Base-by-base conservation (phyloP, 1,140 invertebrate genomes). In the Drosophila rhopaloa region DNA sequence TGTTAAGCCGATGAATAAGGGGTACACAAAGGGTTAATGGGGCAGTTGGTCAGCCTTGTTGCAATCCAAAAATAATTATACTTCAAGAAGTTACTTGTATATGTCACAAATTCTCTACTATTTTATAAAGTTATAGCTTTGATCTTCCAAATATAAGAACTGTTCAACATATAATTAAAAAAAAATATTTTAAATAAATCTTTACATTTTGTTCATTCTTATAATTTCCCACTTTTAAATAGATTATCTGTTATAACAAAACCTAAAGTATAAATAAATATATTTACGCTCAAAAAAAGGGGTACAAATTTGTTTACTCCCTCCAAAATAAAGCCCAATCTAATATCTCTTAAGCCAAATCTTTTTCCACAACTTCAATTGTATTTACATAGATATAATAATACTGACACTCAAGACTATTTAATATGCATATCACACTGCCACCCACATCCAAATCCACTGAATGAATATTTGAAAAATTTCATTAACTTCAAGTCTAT, bases 401-500 rank as follows among this genome's bases (percentile, higher is more conserved):
- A 32, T 35, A 43, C 38, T 27, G 13, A 2, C 48, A 32, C 41
- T 47, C 7, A 4, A 35, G 41, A 32, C 62, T 47, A 35, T 58
- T 71, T 48, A 50, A 19, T 50, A 71, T 71, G 51, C 65, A 48
- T 24, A 37, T 50, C 67, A 71, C 67, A 71, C 29, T 11, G 16
- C n/a, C 50, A 9, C 57, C 41, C 63, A 48, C 62, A 27, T 10
- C 32, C 27, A 40, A 40, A 71, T 37, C 44, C n/a, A 10, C 24
- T 35, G 27, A 50, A 58, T 37, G 43, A 47, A 57, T 70, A 71
- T 71, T 71, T 70, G 27, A 71, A 57, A 57, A 70, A 71, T 58
- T 57, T 70, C 50, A 71, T 71, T 70, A 70, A 70, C 63, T 70
- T 35, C 14, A 27, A 70, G 65, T 70, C 65, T 70, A 71, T 71